A percentile compares a stretch with the other conserved stretches of the same genome.
Evolutionary conservation across 2,888 invertebrate species (phyloP).

Genomic region (Cylindroiulus punctatus): DNA sequence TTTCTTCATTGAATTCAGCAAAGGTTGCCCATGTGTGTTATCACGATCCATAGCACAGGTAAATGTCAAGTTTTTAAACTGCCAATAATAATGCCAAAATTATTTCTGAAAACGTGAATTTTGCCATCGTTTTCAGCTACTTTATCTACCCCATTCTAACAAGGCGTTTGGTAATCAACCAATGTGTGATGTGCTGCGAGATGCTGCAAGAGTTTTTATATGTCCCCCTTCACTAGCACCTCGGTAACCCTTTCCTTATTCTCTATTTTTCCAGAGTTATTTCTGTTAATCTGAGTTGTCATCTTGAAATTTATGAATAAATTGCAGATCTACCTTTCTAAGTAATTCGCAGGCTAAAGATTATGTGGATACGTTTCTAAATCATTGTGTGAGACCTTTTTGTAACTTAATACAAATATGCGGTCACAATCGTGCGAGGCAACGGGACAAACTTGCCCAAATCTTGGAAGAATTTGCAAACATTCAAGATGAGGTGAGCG

Average conservation of each 20-base stretch:
- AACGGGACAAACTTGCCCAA: constrained; percentile 90
- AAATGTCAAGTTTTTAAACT: not conserved
- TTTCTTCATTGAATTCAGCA: constrained; percentile 92
- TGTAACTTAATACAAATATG: constrained; percentile 86
- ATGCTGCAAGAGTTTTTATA: constrained; percentile 86
- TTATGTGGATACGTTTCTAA: constrained; percentile 87
- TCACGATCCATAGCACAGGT: constrained; percentile 84
- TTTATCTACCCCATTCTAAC: constrained; percentile 74
- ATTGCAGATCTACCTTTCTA: constrained; percentile 58
- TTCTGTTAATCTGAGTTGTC: not conserved
- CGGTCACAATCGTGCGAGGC: constrained; percentile 94
- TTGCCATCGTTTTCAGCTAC: constrained; percentile 71
- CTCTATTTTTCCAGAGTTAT: not conserved
- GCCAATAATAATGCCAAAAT: too few species aligned
- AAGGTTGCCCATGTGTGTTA: constrained; percentile 86
- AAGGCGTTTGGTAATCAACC: constrained; percentile 72
- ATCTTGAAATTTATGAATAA: not conserved
- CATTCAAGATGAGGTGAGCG: constrained; percentile 86
- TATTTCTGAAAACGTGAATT: too few species aligned
- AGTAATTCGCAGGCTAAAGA: constrained; percentile 75
- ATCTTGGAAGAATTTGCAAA: constrained; percentile 89
- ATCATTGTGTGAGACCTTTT: constrained; percentile 86
- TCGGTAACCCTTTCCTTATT: constrained; percentile 66
- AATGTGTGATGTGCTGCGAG: constrained; percentile 83
- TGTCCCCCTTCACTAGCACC: constrained; percentile 87